Percentiles rank a stretch among this genome's conserved stretches.
Conservation (phyloP, 2,113 vertebrate species). For the Passer montanus region DNA sequence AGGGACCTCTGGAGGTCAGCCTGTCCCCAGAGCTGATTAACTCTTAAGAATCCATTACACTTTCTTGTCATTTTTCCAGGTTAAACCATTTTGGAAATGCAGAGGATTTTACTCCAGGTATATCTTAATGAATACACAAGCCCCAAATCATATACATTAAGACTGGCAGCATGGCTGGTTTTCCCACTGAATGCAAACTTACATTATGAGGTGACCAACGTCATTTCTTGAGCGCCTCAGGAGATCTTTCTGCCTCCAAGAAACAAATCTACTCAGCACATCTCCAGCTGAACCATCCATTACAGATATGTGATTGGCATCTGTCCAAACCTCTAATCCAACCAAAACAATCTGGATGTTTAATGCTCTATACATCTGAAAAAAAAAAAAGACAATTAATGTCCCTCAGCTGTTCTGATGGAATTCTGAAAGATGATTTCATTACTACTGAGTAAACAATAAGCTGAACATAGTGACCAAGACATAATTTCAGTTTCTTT, state of each 20-base stretch:
- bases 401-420: not conserved
- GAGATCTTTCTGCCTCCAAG: conserved; percentile 75
- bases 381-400: not conserved
- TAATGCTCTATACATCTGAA: conserved; percentile 80
- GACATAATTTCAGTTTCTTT: not conserved
- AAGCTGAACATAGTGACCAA: not conserved
- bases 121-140: not conserved
- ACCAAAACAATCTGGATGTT: conserved; percentile 85
- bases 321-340: conserved; percentile 81
- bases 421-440: not conserved
- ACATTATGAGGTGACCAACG: conserved; percentile 83
- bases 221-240: conserved; percentile 74
- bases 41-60: not conserved
- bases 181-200: conserved; percentile 15
- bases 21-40: not conserved
- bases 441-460: not conserved
- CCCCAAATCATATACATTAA: not conserved
- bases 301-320: conserved; percentile 76
- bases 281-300: conserved; percentile 60
- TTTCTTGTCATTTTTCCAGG: not conserved
- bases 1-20: not conserved
- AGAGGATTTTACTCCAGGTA: not conserved
- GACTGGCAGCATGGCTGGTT: not conserved
- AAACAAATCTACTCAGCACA: conserved; percentile 77
- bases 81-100: not conserved